These are phyloP conservation scores for Cynodonichthys magdalenae DNA, from an alignment of 2,797 vertebrate species.

Conservation along the genomic window DNA sequence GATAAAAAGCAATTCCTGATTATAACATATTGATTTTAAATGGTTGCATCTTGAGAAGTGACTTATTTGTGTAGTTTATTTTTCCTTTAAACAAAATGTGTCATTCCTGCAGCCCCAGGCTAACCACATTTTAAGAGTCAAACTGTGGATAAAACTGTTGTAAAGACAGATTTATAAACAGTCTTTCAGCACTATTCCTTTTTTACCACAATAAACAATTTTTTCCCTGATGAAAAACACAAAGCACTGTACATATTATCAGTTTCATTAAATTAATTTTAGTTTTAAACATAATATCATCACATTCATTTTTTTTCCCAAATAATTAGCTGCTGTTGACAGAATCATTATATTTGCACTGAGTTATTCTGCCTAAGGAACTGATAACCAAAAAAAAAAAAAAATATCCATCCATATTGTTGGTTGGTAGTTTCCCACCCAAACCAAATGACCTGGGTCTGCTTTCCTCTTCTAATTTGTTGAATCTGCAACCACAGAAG, in stretches of 20 bases:
- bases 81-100: neutral
- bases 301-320: neutral
- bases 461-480: no score
- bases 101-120: neutral
- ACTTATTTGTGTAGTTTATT: neutral
- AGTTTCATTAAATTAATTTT: neutral
- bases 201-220: neutral
- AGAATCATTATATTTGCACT: neutral
- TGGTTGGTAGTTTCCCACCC: no score
- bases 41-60: neutral
- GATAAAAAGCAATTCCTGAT: neutral
- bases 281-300: neutral
- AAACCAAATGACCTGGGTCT: no score
- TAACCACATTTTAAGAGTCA: neutral
- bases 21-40: neutral
- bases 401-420: no score
- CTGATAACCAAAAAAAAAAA: neutral
- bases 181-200: neutral
- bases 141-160: neutral
- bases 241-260: neutral
- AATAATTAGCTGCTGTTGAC: slow-evolving; percentile 3
- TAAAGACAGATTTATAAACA: neutral
- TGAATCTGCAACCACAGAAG: no score
- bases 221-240: neutral
- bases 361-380: neutral